Base-by-base conservation (phyloP, 35 echinoderm and acorn worm species). In the Diadema setosum region DNA sequence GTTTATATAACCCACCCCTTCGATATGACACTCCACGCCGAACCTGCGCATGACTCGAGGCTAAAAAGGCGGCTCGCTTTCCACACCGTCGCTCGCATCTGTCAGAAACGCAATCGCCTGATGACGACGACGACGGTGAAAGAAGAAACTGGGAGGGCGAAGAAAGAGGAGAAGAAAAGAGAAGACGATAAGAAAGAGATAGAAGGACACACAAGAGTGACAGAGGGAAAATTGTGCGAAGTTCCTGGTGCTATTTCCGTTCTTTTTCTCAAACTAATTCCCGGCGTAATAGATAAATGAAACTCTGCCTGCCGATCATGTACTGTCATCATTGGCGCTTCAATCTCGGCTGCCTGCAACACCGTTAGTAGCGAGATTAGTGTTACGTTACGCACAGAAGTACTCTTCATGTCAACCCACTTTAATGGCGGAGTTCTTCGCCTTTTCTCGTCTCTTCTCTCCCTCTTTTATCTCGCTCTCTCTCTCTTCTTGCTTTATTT, bases 1-100 rank as follows among this genome's bases (percentile, higher is more conserved):
- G 63, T 67, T 67, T 67, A 67, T 34, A 67, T 67, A 67, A 67
- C 63, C 63, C 63, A n/a, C 63, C 63, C 63, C 63, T 15, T 67
- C 63, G 37, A 67, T 67, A 67, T 16, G 63, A 67, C 63, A 67
- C 63, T 34, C 27, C 63, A 15, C 37, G 63, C 27, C 30, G 63
- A 67, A n/a, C 37, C 20, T 67, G 63, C 30, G 63, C 63, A 9
- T 67, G 26, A 33, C 63, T 34, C 8, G 27, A 29, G 63, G 63
- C 63, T 26, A 67, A 33, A 67, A 33, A 34, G 37, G 63, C 14
- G 63, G 63, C 63, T 67, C 63, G 3, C 21, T 32, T 29, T 67
- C 30, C 63, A 26, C 63, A n/a, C 63, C 8, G 11, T 67, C 63
- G 37, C 63, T n/a, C n/a, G n/a, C n/a, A n/a, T n/a, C n/a, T n/a